Evolutionary conservation across 2,113 vertebrate genomes (phyloP).

Genomic region (Pangasianodon gigas): DNA sequence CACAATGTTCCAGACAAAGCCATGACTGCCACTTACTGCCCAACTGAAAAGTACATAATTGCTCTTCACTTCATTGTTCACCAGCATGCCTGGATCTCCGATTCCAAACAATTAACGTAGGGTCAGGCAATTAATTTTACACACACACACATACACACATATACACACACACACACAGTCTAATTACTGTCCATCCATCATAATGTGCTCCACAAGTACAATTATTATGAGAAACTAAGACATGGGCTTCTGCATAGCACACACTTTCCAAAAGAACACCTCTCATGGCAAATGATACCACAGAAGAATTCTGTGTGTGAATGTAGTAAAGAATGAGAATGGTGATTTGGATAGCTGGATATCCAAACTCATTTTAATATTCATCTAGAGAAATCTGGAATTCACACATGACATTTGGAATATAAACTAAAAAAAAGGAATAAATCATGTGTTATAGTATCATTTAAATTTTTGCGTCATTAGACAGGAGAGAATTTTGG

Average conservation of each 20-base stretch:
- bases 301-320: background rate
- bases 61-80: slow-evolving; percentile 8
- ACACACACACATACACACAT: background rate
- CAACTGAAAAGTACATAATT: background rate
- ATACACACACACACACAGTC: background rate
- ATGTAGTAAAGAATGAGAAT: background rate
- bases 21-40: background rate
- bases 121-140: slow-evolving; percentile 7
- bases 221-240: background rate
- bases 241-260: background rate
- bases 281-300: background rate
- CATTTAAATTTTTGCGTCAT: background rate
- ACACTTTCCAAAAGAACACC: background rate
- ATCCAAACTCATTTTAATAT: background rate
- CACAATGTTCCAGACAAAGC: background rate
- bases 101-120: background rate
- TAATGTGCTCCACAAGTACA: background rate
- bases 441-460: background rate
- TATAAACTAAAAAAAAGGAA: background rate
- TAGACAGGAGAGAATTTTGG: background rate
- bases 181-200: slow-evolving; percentile 21
- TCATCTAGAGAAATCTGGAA: background rate
- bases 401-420: background rate
- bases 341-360: background rate
- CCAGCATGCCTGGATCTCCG: background rate